phyloP scores from a whole-genome alignment of 2,888 invertebrate species.

The Axea sp. region DNA sequence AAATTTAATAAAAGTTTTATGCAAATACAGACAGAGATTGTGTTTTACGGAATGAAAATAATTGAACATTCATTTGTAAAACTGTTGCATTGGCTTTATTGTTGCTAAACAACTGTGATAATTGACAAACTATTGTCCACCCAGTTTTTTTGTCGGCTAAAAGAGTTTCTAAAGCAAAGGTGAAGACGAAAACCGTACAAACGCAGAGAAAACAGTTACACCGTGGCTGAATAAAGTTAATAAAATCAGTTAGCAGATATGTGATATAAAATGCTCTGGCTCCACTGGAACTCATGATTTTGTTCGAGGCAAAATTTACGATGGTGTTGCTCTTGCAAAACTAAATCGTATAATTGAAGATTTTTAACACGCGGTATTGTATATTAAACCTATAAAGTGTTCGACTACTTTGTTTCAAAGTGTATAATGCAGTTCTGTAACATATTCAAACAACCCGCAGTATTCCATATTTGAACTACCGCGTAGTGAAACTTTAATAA shows the following conservation, averaged over 20 bases:
- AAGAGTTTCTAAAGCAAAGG: constrained; percentile 8
- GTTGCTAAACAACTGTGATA: constrained; percentile 21
- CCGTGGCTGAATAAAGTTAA: background rate
- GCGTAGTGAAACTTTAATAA: constrained; percentile 50
- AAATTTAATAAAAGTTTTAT: constrained; percentile 17
- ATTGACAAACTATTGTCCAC: constrained; percentile 11
- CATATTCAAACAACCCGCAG: constrained; percentile 48
- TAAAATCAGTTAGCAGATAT: constrained; percentile 22
- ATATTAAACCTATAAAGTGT: constrained; percentile 29
- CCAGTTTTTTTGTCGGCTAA: constrained; percentile 23
- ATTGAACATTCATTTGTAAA: too few species aligned
- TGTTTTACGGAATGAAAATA: too few species aligned
- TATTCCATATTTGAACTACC: constrained; percentile 42
- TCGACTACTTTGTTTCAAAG: constrained; percentile 42
- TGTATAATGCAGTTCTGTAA: constrained; percentile 33
- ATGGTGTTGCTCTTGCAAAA: background rate
- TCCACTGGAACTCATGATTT: background rate
- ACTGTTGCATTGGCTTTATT: constrained; percentile 27
- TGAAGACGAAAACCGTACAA: constrained; percentile 5
- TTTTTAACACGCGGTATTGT: constrained; percentile 7
- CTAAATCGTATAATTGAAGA: constrained; percentile 2
- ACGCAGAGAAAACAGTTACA: background rate
- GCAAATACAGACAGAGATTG: constrained; percentile 5
- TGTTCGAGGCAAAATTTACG: too few species aligned
- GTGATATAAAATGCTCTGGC: background rate